These are phyloP conservation scores for Thereuonema tuberculata DNA, from an alignment of 1,140 invertebrate genomes.

Conservation along the genomic window DNA sequence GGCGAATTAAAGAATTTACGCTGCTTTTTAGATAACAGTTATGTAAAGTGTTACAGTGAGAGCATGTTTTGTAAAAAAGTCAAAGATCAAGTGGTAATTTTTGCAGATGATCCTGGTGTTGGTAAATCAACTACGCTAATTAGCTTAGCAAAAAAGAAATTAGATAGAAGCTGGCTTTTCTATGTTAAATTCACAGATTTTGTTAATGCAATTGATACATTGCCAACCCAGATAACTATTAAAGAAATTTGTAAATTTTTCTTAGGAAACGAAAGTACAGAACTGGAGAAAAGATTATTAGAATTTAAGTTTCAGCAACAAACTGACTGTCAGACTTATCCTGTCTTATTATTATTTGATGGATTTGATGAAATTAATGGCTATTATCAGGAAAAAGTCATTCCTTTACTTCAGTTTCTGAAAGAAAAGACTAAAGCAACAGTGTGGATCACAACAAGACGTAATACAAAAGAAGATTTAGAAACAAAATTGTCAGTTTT, in stretches of 20 bases:
- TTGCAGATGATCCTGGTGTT: neutral
- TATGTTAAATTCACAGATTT: neutral
- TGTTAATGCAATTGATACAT: neutral
- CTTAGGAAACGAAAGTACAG: too few species aligned
- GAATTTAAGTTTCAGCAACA: neutral
- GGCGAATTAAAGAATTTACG: neutral
- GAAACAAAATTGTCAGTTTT: conserved; percentile 4
- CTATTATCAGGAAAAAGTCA: neutral
- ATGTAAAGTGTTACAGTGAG: too few species aligned
- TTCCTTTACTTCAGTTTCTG: conserved; percentile 3
- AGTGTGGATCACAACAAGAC: conserved; percentile 10
- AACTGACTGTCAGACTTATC: neutral
- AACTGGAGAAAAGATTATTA: too few species aligned
- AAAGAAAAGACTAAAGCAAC: neutral
- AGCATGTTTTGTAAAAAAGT: neutral
- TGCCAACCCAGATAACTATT: neutral
- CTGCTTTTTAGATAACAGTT: too few species aligned
- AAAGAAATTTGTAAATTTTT: neutral
- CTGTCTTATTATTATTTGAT: conserved; percentile 12
- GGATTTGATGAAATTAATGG: conserved; percentile 12
- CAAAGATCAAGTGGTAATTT: neutral
- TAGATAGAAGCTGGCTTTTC: neutral
- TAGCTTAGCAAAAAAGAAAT: neutral
- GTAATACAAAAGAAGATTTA: neutral
- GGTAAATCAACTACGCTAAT: neutral